Percentiles rank a stretch among this genome's conserved stretches.
Evolutionary conservation across 2,113 vertebrate species (phyloP).

Genomic region (human (Homo sapiens)): DNA sequence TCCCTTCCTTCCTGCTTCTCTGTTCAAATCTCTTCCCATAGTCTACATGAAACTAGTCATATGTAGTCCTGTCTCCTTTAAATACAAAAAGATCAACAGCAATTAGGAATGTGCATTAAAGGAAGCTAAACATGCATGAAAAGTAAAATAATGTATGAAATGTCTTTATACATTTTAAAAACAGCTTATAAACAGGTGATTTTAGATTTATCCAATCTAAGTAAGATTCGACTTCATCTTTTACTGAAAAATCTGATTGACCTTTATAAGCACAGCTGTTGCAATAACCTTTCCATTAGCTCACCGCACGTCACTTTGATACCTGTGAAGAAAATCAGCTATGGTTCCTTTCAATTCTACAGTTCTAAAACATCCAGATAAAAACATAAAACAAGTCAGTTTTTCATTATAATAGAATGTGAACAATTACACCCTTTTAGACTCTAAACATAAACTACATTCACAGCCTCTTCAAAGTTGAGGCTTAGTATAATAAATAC

Average conservation of each 20-base stretch:
- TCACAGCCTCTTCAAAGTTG: not conserved
- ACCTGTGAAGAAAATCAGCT: not conserved
- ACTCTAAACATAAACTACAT: not conserved
- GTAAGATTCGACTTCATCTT: not conserved
- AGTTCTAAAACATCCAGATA: not conserved
- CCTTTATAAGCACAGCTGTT: not conserved
- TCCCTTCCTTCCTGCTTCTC: not conserved
- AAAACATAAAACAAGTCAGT: slow-evolving; percentile 29
- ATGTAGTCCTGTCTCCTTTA: not conserved
- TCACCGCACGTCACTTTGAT: not conserved
- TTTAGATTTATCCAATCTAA: not conserved
- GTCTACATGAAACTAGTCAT: not conserved
- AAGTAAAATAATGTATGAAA: not conserved
- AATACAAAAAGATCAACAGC: not conserved
- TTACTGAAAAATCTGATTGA: not conserved
- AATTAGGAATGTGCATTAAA: not conserved
- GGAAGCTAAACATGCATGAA: not conserved
- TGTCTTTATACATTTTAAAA: not conserved
- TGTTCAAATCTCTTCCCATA: not conserved
- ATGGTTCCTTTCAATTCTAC: slow-evolving; percentile 10
- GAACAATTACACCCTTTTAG: not conserved
- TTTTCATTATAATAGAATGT: not conserved
- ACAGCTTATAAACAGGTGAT: not conserved
- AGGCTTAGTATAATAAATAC: not conserved
- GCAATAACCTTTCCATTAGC: not conserved